Percentiles rank a stretch among this genome's conserved stretches.
Evolutionary conservation across 2,888 invertebrate species (phyloP).

Genomic region (Sialis lutaria): DNA sequence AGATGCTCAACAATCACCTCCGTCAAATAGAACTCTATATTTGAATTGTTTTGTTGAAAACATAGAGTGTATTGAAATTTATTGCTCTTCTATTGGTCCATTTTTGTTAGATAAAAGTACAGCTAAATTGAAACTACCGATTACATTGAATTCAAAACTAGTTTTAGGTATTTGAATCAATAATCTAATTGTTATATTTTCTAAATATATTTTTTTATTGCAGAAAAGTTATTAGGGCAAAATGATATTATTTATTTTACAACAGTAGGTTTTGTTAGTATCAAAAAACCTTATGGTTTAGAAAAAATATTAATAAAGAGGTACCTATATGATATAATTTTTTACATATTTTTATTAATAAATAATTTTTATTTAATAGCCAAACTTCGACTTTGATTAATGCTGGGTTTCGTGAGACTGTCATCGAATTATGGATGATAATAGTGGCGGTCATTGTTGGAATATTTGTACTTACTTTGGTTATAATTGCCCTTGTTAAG

Average conservation of each 20-base stretch:
- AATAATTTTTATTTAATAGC: constrained; percentile 12
- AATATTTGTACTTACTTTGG: constrained; percentile 21
- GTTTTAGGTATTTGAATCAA: too few species aligned
- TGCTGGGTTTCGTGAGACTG: constrained; percentile 15
- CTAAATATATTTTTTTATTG: constrained; percentile 2
- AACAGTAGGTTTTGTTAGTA: constrained; percentile 18
- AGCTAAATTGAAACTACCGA: too few species aligned
- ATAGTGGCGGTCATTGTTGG: constrained; percentile 26
- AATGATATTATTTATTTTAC: constrained; percentile 23
- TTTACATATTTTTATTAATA: not conserved
- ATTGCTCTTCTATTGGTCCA: not conserved
- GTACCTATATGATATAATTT: constrained; percentile 2
- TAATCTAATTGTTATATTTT: too few species aligned
- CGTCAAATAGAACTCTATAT: not conserved
- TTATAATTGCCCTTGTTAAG: constrained; percentile 21
- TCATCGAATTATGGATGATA: constrained; percentile 26
- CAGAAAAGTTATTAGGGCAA: constrained; percentile 15
- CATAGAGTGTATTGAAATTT: not conserved
- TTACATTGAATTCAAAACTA: too few species aligned
- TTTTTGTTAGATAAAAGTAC: too few species aligned
- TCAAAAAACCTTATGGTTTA: constrained; percentile 15
- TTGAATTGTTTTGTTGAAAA: not conserved
- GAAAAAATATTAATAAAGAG: constrained; percentile 13
- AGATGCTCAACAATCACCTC: not conserved
- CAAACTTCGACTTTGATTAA: constrained; percentile 22